phyloP scores from a whole-genome alignment of 2,113 vertebrate species.

The Porphyrio hochstetteri region DNA sequence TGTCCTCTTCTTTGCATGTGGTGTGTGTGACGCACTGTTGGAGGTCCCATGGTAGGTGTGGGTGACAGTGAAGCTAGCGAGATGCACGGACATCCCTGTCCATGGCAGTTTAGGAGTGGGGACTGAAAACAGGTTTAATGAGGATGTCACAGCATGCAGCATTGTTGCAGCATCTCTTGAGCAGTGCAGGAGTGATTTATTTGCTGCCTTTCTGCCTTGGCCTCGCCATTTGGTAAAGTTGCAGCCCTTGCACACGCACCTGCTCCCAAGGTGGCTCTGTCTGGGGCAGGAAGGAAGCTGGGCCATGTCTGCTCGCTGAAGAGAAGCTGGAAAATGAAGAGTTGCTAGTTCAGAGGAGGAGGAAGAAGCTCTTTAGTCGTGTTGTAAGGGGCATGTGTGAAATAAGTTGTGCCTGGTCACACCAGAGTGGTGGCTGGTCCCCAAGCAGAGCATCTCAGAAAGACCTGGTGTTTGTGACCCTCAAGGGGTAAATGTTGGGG shows the following conservation, averaged over 20 bases:
- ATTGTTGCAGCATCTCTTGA: background rate
- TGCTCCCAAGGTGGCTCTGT: background rate
- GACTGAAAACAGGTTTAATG: background rate
- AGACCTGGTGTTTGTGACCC: background rate
- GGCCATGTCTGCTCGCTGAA: background rate
- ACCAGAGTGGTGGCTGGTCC: background rate
- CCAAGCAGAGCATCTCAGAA: background rate
- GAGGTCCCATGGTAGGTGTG: background rate
- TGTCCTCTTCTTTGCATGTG: background rate
- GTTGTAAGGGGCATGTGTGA: background rate
- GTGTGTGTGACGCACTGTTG: background rate
- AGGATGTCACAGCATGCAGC: accelerated
- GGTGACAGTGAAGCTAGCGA: background rate
- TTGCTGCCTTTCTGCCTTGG: background rate
- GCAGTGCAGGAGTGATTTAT: background rate
- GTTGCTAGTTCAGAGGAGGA: background rate
- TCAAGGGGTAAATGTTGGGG: background rate
- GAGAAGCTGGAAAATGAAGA: background rate
- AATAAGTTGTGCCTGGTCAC: background rate
- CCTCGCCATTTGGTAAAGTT: background rate
- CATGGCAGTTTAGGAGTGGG: background rate
- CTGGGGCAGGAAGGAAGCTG: constrained; percentile 2
- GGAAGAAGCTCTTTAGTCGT: background rate
- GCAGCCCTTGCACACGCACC: background rate
- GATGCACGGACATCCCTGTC: background rate